Base-by-base conservation (phyloP, 2,797 vertebrate species). In the Leptodactylus fallax region DNA sequence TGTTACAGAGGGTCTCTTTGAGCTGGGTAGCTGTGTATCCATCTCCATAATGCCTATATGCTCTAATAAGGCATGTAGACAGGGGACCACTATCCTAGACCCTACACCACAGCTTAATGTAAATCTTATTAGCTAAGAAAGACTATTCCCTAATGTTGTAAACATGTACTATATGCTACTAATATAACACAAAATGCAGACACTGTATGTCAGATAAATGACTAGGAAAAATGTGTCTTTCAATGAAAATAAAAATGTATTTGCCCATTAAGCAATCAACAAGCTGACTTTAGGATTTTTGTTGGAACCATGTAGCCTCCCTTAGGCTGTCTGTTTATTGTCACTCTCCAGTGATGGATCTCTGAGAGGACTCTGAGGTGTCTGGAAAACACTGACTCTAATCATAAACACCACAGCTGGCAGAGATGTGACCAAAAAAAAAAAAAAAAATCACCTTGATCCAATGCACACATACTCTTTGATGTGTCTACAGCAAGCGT, bases 401-500 rank as follows among this genome's bases (percentile, higher is more conserved):
- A 96, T 96, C 95, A 96, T 95, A 95, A 95, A 95, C 94, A 95
- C 93, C 92, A 93, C 94, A 96, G 95, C 95, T 96, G 95, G 94
- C 93, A 95, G 93, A 93, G 93, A 95, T 94, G 95, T 95, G 93
- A 93, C 94, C 0, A 87, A 92, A 91, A 94, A 90, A 61, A 51
- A 65, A n/a, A 60, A 65, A 71, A 95, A 94, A 94, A 95, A 96
- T 95, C 97, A 98, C 97, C 97, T 99, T 98, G 97, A 98, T 99
- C 96, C 97, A 97, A 95, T 95, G 95, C 96, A 95, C 95, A 95
- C 95, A 95, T 95, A 95, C 93, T 92, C 97, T 99, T 99, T 99
- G 98, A 99, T 97, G 97, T 99, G 95, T 96, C 96, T 96, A 95
- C 93, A 96, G 94, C 88, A 94, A 96, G 94, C 95, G 94, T 95